A percentile compares a stretch with the other conserved stretches of the same genome.
Conservation (phyloP, 2,888 invertebrate genomes). For the Branchellion lobata region DNA sequence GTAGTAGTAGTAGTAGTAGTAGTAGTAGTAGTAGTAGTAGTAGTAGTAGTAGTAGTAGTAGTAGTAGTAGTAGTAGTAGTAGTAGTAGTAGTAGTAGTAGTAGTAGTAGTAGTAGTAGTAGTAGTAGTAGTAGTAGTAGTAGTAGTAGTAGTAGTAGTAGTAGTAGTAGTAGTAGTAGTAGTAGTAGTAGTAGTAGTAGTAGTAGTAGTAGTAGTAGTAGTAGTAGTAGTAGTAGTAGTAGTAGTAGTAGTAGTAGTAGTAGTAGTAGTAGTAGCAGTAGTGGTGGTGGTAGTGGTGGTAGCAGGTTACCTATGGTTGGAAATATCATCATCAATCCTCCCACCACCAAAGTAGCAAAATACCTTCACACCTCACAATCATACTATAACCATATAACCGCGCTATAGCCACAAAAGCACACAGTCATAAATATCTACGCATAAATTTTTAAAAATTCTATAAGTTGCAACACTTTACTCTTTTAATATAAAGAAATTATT, state of each 20-base stretch:
- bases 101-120: constrained; percentile 60
- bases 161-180: too few relatives aligned
- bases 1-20: constrained; percentile 9
- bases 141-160: neutral
- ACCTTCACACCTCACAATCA: too few relatives aligned
- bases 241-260: constrained; percentile 46
- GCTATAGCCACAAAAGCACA: too few relatives aligned
- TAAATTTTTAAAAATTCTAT: too few relatives aligned
- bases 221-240: constrained; percentile 48
- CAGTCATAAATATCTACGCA: too few relatives aligned
- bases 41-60: constrained; percentile 28
- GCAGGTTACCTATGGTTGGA: too few relatives aligned
- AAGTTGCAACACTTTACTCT: too few relatives aligned
- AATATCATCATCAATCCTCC: too few relatives aligned
- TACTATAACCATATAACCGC: too few relatives aligned
- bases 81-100: constrained; percentile 32
- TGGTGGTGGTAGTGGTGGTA: constrained; percentile 49
- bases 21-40: constrained; percentile 27
- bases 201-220: constrained; percentile 48
- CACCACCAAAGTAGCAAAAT: too few relatives aligned
- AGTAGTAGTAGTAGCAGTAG: constrained; percentile 41
- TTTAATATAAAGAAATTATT: too few relatives aligned
- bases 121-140: constrained; percentile 46
- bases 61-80: constrained; percentile 30
- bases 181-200: constrained; percentile 45